A percentile compares a stretch with the other conserved stretches of the same genome.
Evolutionary conservation across 1,140 invertebrate species (phyloP).

Genomic region (Drosophila paulistorum): DNA sequence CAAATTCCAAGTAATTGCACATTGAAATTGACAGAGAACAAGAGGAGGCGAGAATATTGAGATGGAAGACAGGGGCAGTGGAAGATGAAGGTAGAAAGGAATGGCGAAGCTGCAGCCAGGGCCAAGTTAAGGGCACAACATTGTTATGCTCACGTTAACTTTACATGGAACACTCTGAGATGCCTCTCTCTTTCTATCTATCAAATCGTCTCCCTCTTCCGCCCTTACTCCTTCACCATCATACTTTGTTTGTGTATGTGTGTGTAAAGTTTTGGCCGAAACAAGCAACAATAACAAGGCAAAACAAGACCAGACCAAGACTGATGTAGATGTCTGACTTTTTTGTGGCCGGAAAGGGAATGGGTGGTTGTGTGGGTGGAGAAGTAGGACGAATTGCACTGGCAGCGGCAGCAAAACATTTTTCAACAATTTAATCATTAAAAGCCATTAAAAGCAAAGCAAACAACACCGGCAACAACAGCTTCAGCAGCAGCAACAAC

Average conservation of each 20-base stretch:
- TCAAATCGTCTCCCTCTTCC: too few species aligned
- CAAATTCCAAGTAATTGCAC: slow-evolving; percentile 78
- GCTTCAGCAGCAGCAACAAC: slow-evolving; percentile 13
- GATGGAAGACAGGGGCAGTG: neutral
- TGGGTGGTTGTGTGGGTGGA: too few species aligned
- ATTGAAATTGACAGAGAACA: slow-evolving; percentile 58
- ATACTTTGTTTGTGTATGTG: slow-evolving; percentile 21
- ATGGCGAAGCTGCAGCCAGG: slow-evolving; percentile 29
- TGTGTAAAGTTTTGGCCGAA: slow-evolving; percentile 48
- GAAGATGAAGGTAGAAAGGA: neutral
- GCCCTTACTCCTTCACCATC: neutral
- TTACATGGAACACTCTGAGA: slow-evolving; percentile 35
- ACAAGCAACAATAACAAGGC: slow-evolving; percentile 54
- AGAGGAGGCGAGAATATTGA: slow-evolving; percentile 4
- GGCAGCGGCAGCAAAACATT: slow-evolving; percentile 42
- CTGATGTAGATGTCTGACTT: slow-evolving; percentile 14
- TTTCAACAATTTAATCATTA: slow-evolving; percentile 73
- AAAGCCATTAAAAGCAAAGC: slow-evolving; percentile 59
- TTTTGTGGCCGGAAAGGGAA: neutral
- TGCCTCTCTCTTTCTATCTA: neutral
- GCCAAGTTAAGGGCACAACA: slow-evolving; percentile 55
- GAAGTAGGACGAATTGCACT: neutral
- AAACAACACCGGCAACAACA: slow-evolving; percentile 28
- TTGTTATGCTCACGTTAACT: slow-evolving; percentile 63
- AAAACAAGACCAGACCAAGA: slow-evolving; percentile 7